Base-by-base conservation (phyloP, 2,113 vertebrate species). In the Vidua macroura region DNA sequence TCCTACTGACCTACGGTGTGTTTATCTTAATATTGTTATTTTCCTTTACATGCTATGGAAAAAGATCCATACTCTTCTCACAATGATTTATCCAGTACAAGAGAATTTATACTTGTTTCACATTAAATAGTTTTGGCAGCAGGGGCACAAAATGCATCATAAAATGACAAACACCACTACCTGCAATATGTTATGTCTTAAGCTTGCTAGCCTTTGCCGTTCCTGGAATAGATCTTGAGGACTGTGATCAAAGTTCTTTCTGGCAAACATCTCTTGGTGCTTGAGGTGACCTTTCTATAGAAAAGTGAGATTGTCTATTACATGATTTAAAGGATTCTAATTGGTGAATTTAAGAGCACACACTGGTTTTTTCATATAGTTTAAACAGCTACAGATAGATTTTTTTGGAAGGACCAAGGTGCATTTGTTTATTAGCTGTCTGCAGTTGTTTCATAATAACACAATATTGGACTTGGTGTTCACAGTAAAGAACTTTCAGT, bases 21-120 rank as follows among this genome's bases (percentile, higher is more conserved):
- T 76, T 88, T 93, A 33, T 88, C 43, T 88, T 86, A 80, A 88
- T 80, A 66, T 37, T 64, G 22, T 83, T 92, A 33, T 93, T 90
- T 93, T 80, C 64, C 55, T 67, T 69, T 76, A 60, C 11, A 19
- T 33, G 15, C 6, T 66, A 20, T 28, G 20, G 22, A 43, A 88
- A 53, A 79, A 70, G 33, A 67, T 77, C 13, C 31, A 68, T 60
- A 18, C 10, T 93, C 62, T 82, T 64, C 41, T 80, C n/a, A 60
- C 16, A 74, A 11, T 69, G 24, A 88, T 86, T 83, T 88, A 92
- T 58, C 9, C 12, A n/a, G 9, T 41, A n/a, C 21, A 76, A 46
- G 15, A 73, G 31, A 76, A 86, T 67, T 77, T 64, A 60, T 55
- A 53, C 20, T 35, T 33, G 21, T 72, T 31, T 82, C 59, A 60